Base-by-base conservation (phyloP, 30 jellyfish, hydroid and myxozoan species). In the Aurelia aurita region DNA sequence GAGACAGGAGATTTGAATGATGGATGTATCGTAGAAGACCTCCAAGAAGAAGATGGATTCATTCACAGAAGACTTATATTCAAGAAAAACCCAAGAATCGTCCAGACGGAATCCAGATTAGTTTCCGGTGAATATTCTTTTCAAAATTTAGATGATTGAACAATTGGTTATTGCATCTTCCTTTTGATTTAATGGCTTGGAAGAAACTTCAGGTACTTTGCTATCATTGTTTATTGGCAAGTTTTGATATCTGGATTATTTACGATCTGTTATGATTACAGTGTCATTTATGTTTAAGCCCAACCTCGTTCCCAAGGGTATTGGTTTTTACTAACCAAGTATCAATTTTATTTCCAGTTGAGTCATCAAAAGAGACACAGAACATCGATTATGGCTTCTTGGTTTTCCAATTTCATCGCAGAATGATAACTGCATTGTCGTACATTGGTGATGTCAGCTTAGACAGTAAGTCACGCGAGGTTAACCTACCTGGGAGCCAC, bases 21-120 rank as follows among this genome's bases (percentile, higher is more conserved):
- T 64, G 80, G 70, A 23, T 69, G 55, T 44, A 58, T 79, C 62
- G 94, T 90, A 29, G 96, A 90, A 47, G 97, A 90, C 55, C 31
- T 74, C 8, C 72, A 77, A 66, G 54, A 74, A 19, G 88, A 69
- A 16, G 96, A 85, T 23, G 90, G 77, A 13, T 32, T 5, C 14
- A 77, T 28, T 28, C 64, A 84, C 87, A 66, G 97, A 34, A 71
- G 89, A 68, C 86, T 90, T 6, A 58, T 90, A 7, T 84, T 90
- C 65, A 29, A 53, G 45, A 70, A 65, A 20, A 34, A 67, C 61
- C 69, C 80, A 11, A 27, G 67, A 16, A 18, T 57, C 20, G 74
- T 73, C 6, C 96, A 76, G 34, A 55, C 90, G 19, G 80, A 90
- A 58, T 82, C 72, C 27, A 66, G 97, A 47, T 82, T 90, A 32